Base-by-base conservation (phyloP, 2,888 invertebrate species). In the Heliconius hortense region DNA sequence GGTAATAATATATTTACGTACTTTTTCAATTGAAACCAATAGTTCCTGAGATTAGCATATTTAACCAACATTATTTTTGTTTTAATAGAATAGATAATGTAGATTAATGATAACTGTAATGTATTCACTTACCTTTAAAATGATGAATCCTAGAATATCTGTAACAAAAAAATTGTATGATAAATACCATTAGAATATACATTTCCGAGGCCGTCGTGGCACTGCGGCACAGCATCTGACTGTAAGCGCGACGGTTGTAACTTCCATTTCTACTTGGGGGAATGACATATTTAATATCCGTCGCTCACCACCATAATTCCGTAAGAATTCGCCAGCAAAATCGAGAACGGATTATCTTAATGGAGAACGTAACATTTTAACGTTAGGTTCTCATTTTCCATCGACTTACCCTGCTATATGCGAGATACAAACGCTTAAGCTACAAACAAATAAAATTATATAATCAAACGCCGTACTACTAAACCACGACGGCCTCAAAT, bases 71-170 rank as follows among this genome's bases (percentile, higher is more conserved):
- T 21, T 48, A 18, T 53, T 53, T 53, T 1, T 21, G 18, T 53
- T 53, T 21, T 53, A 53, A 53, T 53, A 21, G 13, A 15, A 48
- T 48, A 18, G 15, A 53, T 53, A 8, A 7, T 8, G 7, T n/a
- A 53, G 10, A 48, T 43, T 68, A 18, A 48, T 48, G 7, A 48
- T 48, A 2, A 48, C 11, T 26, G 1, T 53, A 28, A 28, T n/a
- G 28, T 53, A 39, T 60, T 26, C 24, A 60, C 71, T 59, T 11
- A 71, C 71, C 71, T 72, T 72, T 31, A 63, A 48, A 43, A 53
- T 56, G 35, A 64, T 53, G 63, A 48, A 56, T 66, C 66, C 60
- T 73, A 21, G 13, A 56, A 69, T 26, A 67, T 73, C 66, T 66
- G 73, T 26, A 60, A 71, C 60, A 71, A 60, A 43, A 26, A 0